phyloP scores from a whole-genome alignment of 1,140 invertebrate genomes.

The Camponotus floridanus region DNA sequence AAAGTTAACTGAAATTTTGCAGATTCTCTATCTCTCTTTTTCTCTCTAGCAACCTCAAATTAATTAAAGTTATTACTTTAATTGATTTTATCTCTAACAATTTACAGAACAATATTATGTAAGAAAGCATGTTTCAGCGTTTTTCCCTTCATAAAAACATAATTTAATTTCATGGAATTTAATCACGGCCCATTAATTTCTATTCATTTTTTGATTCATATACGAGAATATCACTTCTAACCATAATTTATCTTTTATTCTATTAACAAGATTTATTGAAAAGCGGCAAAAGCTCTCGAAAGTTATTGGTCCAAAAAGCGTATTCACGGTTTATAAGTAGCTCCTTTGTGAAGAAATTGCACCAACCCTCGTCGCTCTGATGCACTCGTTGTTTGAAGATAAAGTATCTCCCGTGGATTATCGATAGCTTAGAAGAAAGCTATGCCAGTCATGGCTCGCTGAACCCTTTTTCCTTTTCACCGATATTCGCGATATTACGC shows the following conservation, averaged over 20 bases:
- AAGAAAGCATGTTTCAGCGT: not conserved
- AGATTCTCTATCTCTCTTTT: not conserved
- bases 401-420: constrained; percentile 28
- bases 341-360: constrained; percentile 44
- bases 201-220: not conserved
- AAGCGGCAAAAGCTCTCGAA: constrained; percentile 4
- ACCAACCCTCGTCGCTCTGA: constrained; percentile 13
- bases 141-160: not conserved
- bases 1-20: constrained; percentile 3
- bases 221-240: not conserved
- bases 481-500: not conserved
- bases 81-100: not conserved
- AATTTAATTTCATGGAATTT: not conserved
- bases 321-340: constrained; percentile 56
- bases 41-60: not conserved
- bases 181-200: not conserved
- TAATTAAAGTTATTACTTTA: constrained; percentile 15
- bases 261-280: constrained; percentile 6
- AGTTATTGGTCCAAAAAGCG: constrained; percentile 16
- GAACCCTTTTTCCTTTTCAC: not conserved
- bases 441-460: not conserved
- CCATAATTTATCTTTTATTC: not conserved
- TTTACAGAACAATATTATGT: not conserved
- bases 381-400: constrained; percentile 31
- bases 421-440: constrained; percentile 6